Percentiles rank a stretch among this genome's conserved stretches.
These are phyloP conservation scores for Periophthalmus modestus DNA, from an alignment of 2,113 vertebrate genomes.

Conservation along the genomic window DNA sequence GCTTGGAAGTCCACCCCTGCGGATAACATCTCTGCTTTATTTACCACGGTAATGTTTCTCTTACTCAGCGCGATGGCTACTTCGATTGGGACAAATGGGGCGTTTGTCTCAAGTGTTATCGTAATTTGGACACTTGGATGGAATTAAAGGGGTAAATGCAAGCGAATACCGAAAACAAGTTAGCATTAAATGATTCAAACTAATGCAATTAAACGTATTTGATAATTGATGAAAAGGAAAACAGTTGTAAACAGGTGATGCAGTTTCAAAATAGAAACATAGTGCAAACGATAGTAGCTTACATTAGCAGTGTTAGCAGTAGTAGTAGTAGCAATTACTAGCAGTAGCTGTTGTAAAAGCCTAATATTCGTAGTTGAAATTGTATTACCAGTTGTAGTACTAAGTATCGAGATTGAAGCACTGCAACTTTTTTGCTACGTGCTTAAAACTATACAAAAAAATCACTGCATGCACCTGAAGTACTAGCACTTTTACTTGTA, in stretches of 20 bases:
- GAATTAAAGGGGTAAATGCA: slow-evolving; percentile 1
- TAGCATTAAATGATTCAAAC: slow-evolving; percentile 12
- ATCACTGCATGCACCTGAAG: too few species aligned
- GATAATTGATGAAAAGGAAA: background rate
- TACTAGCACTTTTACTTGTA: too few species aligned
- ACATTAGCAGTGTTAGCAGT: background rate
- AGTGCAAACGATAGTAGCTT: background rate
- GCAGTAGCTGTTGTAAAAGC: too few species aligned
- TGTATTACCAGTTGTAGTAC: too few species aligned
- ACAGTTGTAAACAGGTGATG: background rate
- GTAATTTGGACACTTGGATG: slow-evolving; percentile 9
- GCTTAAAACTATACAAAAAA: too few species aligned
- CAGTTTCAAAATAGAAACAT: background rate
- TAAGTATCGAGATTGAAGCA: too few species aligned
- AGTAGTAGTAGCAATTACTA: background rate
- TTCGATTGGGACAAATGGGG: slow-evolving; percentile 57
- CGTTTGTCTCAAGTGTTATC: slow-evolving; percentile 53
- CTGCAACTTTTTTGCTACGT: too few species aligned
- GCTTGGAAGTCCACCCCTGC: slow-evolving; percentile 45
- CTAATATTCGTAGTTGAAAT: too few species aligned
- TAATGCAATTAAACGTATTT: slow-evolving; percentile 13
- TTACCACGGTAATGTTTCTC: slow-evolving; percentile 49
- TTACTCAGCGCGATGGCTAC: slow-evolving; percentile 51
- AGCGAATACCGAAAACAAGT: slow-evolving; percentile 7
- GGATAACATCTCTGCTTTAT: slow-evolving; percentile 57